A percentile compares a stretch with the other conserved stretches of the same genome.
These are phyloP conservation scores for Aspidapion aeneum DNA, from an alignment of 2,888 invertebrate species.

Conservation along the genomic window DNA sequence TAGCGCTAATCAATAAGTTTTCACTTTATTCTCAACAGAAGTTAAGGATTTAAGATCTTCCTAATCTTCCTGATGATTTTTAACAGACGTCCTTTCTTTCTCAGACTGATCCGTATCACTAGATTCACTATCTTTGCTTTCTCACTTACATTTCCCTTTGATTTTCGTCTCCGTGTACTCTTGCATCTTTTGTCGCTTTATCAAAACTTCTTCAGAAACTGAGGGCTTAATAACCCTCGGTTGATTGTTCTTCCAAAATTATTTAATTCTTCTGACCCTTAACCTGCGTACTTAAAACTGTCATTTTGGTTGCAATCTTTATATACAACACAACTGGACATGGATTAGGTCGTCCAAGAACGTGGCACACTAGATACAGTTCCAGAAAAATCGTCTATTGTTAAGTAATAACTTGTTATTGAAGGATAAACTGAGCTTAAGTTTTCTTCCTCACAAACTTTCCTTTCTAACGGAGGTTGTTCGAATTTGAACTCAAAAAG, in stretches of 20 bases:
- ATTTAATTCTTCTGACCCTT: conserved; percentile 52
- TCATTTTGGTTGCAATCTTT: conserved; percentile 55
- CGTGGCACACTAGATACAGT: conserved; percentile 51
- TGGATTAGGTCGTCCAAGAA: conserved; percentile 50
- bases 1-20: conserved; percentile 27
- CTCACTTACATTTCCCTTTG: conserved; percentile 34
- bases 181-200: conserved; percentile 49
- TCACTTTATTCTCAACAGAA: neutral
- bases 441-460: conserved; percentile 44
- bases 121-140: conserved; percentile 45
- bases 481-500: neutral
- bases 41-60: no score
- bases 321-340: conserved; percentile 50
- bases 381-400: conserved; percentile 55
- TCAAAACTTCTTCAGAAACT: conserved; percentile 43
- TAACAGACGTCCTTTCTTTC: conserved; percentile 53
- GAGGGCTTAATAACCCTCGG: conserved; percentile 38
- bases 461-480: conserved; percentile 29
- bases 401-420: conserved; percentile 56
- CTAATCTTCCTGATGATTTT: conserved; percentile 26
- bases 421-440: conserved; percentile 62
- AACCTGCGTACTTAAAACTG: conserved; percentile 57
- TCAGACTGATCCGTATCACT: conserved; percentile 48
- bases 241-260: conserved; percentile 44
- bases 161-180: conserved; percentile 48